A percentile compares a stretch with the other conserved stretches of the same genome.
phyloP scores from a whole-genome alignment of 2,888 invertebrate genomes.

The Ischnura elegans region DNA sequence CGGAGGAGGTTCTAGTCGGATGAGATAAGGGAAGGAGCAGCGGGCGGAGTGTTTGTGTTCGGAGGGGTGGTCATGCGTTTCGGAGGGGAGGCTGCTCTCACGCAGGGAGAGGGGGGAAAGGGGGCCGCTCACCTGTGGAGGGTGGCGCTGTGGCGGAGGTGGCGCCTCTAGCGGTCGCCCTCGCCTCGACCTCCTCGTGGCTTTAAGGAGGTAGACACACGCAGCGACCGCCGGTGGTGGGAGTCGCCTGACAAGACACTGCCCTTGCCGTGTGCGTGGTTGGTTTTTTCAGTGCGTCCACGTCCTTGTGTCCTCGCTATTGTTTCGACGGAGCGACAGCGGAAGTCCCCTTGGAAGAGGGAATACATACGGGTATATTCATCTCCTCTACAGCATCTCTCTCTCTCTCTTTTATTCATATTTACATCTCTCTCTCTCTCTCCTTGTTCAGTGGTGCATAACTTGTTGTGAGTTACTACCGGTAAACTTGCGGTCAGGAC shows the following conservation, averaged over 20 bases:
- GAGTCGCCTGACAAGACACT: slow-evolving; percentile 18
- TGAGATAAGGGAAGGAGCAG: background rate
- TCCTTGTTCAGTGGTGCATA: no score
- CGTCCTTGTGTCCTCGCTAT: background rate
- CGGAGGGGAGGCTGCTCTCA: background rate
- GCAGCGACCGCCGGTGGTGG: background rate
- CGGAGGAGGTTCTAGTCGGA: background rate
- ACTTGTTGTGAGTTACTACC: no score
- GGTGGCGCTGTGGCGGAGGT: slow-evolving; percentile 55
- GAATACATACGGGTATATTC: slow-evolving; percentile 7
- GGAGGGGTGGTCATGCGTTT: background rate
- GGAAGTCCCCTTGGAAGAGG: background rate
- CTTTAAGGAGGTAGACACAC: slow-evolving; percentile 36
- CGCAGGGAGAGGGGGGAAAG: background rate
- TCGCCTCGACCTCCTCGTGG: background rate
- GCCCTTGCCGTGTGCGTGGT: background rate
- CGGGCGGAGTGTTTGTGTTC: background rate
- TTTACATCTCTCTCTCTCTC: background rate
- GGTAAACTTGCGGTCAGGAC: no score
- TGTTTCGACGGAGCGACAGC: background rate
- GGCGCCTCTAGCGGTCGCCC: slow-evolving; percentile 36
- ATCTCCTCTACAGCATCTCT: background rate
- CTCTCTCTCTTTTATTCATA: background rate
- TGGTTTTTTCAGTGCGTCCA: background rate
- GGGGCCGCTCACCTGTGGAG: slow-evolving; percentile 59